Evolutionary conservation across 2,888 invertebrate genomes (phyloP), one percentile per base, ranked within the genome.

Genomic region (Leptopterna dolabrata): DNA sequence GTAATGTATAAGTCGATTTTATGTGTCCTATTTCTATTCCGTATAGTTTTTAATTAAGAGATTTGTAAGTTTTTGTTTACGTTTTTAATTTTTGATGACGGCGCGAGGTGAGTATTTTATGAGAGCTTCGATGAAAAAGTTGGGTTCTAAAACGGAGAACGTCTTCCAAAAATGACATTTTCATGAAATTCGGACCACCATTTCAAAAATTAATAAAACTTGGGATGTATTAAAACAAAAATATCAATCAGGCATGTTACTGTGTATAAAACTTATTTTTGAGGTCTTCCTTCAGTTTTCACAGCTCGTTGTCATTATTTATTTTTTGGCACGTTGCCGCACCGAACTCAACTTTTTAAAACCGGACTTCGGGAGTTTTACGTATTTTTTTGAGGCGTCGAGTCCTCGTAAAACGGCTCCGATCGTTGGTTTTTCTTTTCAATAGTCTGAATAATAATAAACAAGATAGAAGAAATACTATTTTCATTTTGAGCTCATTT

Each of bases 391-490:
- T n/a, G 41, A 19, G n/a, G 36, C 36, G 30, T 73, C 9, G 73
- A 71, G 71, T 7, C 36, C n/a, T 16, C 27, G 14, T 73, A 4
- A 70, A 70, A 41, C 1, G 13, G 13, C 73, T 73, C 41, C 29
- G 73, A 36, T 16, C 45, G 78, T 45, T 85, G 84, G n/a, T n/a
- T n/a, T n/a, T n/a, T n/a, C n/a, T 88, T 85, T 85, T 80, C 51
- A 73, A 88, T 88, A 88, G 88, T 88, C 88, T 88, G 88, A 88
- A 73, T 84, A 84, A 30, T 36, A 36, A 36, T n/a, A 73, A 0
- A 73, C 36, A 70, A 70, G 24, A 70, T 9, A 47, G 1, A 24
- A 7, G 24, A 63, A 24, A 63, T 30, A 3, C 19, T 36, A 30
- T 73, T 73, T 73, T 41, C 16, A 30, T 73, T 73, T 73, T 73